Evolutionary conservation across 53 echinoderm and acorn worm species (phyloP).

Genomic region (Echinometra lucunter): DNA sequence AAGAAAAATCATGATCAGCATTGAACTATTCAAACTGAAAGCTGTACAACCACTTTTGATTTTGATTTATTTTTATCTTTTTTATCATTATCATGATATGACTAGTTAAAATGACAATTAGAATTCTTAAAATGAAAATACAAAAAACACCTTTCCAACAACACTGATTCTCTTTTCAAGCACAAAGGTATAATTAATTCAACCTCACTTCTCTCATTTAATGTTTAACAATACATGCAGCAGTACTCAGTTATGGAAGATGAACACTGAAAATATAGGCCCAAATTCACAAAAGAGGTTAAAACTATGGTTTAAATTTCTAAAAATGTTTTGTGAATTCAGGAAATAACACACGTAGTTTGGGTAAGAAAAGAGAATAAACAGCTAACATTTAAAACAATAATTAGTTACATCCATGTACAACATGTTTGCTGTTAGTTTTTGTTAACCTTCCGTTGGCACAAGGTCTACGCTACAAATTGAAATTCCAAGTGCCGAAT

Average conservation of each 20-base stretch:
- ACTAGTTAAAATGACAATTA: not conserved
- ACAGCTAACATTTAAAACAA: not conserved
- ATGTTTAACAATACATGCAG: not conserved
- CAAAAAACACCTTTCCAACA: not conserved
- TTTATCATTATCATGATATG: not conserved
- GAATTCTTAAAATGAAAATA: not conserved
- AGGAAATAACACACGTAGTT: not conserved
- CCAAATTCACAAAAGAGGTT: too few species aligned
- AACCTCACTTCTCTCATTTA: not conserved
- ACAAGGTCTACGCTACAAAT: not conserved
- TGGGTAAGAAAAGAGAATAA: not conserved
- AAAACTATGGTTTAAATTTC: too few species aligned
- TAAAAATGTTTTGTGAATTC: too few species aligned
- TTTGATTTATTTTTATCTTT: not conserved
- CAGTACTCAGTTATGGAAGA: too few species aligned
- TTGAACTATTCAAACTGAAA: not conserved
- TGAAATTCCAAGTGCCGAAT: not conserved
- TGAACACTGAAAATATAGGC: too few species aligned
- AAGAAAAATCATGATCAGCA: not conserved
- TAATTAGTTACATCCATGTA: not conserved
- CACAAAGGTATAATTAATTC: not conserved
- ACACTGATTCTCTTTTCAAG: too few species aligned
- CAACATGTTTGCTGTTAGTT: too few species aligned
- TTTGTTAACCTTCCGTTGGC: too few species aligned
- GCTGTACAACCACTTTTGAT: not conserved